These are phyloP conservation scores for Bugula neritina DNA, from an alignment of 2,888 invertebrate genomes.

Conservation along the genomic window DNA sequence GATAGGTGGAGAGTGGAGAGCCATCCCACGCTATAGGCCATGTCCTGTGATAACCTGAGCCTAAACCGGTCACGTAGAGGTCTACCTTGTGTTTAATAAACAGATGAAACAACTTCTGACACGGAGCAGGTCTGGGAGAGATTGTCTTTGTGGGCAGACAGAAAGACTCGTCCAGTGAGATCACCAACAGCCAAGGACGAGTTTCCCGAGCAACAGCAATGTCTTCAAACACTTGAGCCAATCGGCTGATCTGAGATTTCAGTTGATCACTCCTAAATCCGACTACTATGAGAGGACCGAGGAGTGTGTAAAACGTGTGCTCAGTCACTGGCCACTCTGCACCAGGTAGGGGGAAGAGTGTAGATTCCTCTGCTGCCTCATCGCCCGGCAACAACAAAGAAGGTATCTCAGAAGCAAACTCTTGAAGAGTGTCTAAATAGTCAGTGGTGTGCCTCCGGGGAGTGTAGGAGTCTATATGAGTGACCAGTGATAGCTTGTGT, in stretches of 20 bases:
- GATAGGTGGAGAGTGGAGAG: neutral
- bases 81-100: neutral
- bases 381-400: neutral
- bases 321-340: neutral
- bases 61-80: neutral
- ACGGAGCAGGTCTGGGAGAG: neutral
- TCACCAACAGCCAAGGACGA: neutral
- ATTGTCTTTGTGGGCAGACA: neutral
- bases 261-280: neutral
- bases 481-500: neutral
- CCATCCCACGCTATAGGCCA: slow-evolving; percentile 3
- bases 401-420: neutral
- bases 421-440: neutral
- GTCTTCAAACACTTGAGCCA: neutral
- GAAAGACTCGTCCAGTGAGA: neutral
- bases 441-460: neutral
- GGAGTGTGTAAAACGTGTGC: neutral
- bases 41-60: neutral
- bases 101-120: neutral
- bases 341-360: neutral
- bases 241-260: neutral
- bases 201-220: neutral
- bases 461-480: neutral
- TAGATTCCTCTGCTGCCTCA: neutral
- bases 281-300: neutral